Conservation (phyloP, 1,140 invertebrate genomes). For the Chlorops oryzae region DNA sequence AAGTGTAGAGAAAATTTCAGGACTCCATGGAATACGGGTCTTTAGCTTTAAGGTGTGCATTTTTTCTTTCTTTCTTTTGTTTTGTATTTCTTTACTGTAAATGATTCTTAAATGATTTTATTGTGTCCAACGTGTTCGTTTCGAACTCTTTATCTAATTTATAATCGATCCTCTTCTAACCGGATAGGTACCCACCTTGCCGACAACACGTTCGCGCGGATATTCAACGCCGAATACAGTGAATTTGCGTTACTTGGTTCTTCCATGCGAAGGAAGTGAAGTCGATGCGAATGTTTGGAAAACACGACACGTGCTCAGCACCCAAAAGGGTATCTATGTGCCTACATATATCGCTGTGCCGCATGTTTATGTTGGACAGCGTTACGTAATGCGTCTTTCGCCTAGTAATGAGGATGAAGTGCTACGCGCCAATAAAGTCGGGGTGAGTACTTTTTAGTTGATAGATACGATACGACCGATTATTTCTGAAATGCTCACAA, state of each 20-base stretch:
- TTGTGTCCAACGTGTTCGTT: background rate
- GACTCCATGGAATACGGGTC: constrained; percentile 33
- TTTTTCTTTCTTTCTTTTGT: no score
- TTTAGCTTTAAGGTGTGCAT: constrained; percentile 40
- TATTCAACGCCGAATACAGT: no score
- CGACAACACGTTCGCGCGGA: no score
- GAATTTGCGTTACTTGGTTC: constrained; percentile 31
- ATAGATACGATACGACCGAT: background rate
- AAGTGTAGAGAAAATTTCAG: constrained; percentile 32
- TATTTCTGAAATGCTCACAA: background rate
- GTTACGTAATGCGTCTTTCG: constrained; percentile 37
- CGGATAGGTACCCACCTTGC: background rate
- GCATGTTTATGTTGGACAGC: constrained; percentile 25
- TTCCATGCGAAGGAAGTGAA: constrained; percentile 41
- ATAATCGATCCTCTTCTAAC: background rate
- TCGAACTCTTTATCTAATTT: no score
- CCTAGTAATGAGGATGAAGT: constrained; percentile 43
- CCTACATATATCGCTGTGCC: constrained; percentile 35
- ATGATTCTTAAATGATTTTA: background rate
- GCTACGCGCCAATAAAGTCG: constrained; percentile 38
- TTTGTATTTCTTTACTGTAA: background rate
- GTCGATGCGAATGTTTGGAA: constrained; percentile 31
- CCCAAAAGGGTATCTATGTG: constrained; percentile 27
- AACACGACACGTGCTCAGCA: constrained; percentile 22
- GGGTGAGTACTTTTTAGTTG: constrained; percentile 20